phyloP scores from a whole-genome alignment of 2,888 invertebrate genomes.

The Litoditis marina region DNA sequence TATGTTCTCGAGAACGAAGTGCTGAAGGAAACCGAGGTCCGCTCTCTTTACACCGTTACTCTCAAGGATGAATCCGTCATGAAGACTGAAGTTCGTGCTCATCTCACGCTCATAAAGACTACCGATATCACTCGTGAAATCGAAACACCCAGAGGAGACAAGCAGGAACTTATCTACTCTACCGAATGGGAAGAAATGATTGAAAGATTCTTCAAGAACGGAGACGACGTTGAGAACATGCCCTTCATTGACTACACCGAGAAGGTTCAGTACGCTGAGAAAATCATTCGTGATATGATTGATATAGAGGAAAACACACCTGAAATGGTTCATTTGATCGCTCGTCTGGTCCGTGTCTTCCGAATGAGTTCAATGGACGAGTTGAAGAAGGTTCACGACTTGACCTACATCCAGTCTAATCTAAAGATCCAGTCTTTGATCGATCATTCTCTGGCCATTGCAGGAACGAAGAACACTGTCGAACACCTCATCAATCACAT shows the following conservation, averaged over 20 bases:
- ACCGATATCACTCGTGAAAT: conserved; percentile 25
- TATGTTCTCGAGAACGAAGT: conserved; percentile 28
- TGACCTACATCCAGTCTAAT: conserved; percentile 25
- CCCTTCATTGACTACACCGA: conserved; percentile 32
- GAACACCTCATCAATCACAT: conserved; percentile 33
- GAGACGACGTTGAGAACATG: conserved; percentile 31
- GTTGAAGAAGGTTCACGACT: conserved; percentile 40
- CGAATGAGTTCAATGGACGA: conserved; percentile 41
- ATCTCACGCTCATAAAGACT: conserved; percentile 25
- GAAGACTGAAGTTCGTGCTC: conserved; percentile 34
- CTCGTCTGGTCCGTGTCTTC: conserved; percentile 45
- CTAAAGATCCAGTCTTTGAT: conserved; percentile 33
- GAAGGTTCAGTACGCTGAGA: conserved; percentile 32
- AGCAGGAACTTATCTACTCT: conserved; percentile 36
- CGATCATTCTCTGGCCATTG: conserved; percentile 40
- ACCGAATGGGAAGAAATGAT: conserved; percentile 35
- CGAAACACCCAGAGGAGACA: conserved; percentile 28
- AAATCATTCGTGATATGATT: conserved; percentile 23
- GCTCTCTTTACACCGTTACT: conserved; percentile 30
- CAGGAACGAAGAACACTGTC: conserved; percentile 48
- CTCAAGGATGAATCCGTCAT: conserved; percentile 32
- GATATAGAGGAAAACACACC: conserved; percentile 14
- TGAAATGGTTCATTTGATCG: conserved; percentile 20
- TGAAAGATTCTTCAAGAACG: conserved; percentile 45
- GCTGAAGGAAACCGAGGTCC: conserved; percentile 37